These are phyloP conservation scores for Danionella cerebrum DNA, from an alignment of 2,113 vertebrate species.

Conservation along the genomic window DNA sequence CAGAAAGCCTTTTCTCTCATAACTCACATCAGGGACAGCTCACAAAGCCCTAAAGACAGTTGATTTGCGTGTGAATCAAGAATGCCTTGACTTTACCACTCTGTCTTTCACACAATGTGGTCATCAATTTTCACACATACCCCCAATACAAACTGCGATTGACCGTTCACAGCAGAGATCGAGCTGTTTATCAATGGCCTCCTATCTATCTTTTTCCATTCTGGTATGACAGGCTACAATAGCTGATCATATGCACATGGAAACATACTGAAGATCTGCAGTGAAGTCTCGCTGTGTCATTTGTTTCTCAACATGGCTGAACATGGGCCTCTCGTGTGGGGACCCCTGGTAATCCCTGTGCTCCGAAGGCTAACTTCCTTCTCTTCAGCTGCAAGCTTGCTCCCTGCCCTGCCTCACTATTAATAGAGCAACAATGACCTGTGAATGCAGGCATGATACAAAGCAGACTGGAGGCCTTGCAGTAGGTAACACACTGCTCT, in stretches of 20 bases:
- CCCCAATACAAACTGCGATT: background rate
- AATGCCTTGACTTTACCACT: background rate
- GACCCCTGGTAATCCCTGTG: slow-evolving; percentile 20
- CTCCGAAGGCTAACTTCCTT: slow-evolving; percentile 35
- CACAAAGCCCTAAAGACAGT: background rate
- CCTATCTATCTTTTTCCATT: background rate
- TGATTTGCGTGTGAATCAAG: background rate
- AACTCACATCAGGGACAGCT: background rate
- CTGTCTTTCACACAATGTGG: background rate
- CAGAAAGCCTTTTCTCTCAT: background rate
- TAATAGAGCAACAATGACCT: slow-evolving; percentile 40
- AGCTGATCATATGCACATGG: too few species aligned
- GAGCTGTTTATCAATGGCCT: background rate
- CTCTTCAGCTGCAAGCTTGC: slow-evolving; percentile 34
- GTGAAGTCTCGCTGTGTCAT: background rate
- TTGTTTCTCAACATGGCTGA: background rate
- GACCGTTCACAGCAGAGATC: background rate
- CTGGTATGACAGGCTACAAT: background rate
- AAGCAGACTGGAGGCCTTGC: background rate
- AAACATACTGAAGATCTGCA: background rate
- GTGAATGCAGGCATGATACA: background rate
- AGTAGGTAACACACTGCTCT: background rate
- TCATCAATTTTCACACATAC: background rate
- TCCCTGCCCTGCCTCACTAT: slow-evolving; percentile 27
- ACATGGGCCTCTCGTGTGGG: slow-evolving; percentile 12